A percentile compares a stretch with the other conserved stretches of the same genome.
These are phyloP conservation scores for Salvelinus fontinalis DNA, from an alignment of 2,113 vertebrate genomes.

Conservation along the genomic window DNA sequence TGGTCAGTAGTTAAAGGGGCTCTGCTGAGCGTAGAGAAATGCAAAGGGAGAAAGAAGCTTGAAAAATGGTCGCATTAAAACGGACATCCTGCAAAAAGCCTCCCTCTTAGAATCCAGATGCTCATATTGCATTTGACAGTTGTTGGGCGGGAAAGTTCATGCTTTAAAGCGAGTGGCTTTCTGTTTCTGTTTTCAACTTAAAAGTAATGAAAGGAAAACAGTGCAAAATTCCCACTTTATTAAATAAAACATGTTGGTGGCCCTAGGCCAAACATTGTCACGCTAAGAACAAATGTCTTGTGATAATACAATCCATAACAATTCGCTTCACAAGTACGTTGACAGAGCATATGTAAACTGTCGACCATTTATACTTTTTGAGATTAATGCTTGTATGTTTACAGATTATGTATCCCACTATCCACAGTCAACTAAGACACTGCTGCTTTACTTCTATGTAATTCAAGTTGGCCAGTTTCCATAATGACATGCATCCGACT, in stretches of 20 bases:
- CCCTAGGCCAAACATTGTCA: slow-evolving; percentile 95
- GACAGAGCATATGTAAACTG: slow-evolving; percentile 28
- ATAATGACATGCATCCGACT: too few species aligned
- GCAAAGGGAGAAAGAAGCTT: slow-evolving; percentile 78
- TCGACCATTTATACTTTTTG: slow-evolving; percentile 16
- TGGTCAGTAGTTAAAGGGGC: slow-evolving; percentile 43
- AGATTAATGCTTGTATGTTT: slow-evolving; percentile 11
- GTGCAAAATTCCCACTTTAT: slow-evolving; percentile 98
- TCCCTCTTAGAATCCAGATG: slow-evolving; percentile 84
- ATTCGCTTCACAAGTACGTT: slow-evolving; percentile 47
- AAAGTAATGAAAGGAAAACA: slow-evolving; percentile 99
- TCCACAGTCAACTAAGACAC: neutral
- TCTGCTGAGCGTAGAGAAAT: slow-evolving; percentile 67
- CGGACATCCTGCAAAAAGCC: slow-evolving; percentile 83
- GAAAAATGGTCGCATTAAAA: slow-evolving; percentile 85
- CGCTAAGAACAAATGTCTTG: slow-evolving; percentile 87
- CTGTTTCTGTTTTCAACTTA: slow-evolving; percentile 96
- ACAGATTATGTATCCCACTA: neutral
- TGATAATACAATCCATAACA: slow-evolving; percentile 80
- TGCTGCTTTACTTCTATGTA: too few species aligned
- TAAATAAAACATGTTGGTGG: slow-evolving; percentile 99
- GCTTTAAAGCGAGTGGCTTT: slow-evolving; percentile 89
- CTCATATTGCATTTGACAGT: slow-evolving; percentile 90
- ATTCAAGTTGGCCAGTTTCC: too few species aligned
- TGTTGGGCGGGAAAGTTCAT: slow-evolving; percentile 86